Evolutionary conservation across 2,113 vertebrate species (phyloP).

Genomic region (Notothenia rossii): DNA sequence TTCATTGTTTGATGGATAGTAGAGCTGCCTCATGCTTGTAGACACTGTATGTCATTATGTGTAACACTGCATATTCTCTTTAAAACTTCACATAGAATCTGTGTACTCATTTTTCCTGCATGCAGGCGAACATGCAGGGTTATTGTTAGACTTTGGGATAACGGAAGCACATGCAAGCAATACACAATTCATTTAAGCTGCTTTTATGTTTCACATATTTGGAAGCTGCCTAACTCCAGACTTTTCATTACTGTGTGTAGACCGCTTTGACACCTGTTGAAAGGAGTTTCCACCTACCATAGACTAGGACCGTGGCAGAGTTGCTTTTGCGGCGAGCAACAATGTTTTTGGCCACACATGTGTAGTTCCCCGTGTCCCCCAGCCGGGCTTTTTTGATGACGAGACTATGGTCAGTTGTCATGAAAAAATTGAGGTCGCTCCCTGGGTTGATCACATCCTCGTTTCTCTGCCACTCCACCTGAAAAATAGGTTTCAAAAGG

Average conservation of each 20-base stretch:
- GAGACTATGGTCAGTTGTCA: slow-evolving; percentile 94
- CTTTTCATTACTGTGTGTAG: not conserved
- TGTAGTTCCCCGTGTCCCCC: slow-evolving; percentile 98
- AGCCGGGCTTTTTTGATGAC: slow-evolving; percentile 95
- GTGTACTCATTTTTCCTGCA: slow-evolving; percentile 17
- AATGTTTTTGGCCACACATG: slow-evolving; percentile 98
- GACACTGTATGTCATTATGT: slow-evolving; percentile 18
- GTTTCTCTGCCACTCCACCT: slow-evolving; percentile 98
- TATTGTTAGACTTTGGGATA: slow-evolving; percentile 35
- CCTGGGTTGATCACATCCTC: slow-evolving; percentile 93
- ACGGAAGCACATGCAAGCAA: slow-evolving; percentile 36
- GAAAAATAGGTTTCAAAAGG: slow-evolving; percentile 47
- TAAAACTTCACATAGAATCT: slow-evolving; percentile 10
- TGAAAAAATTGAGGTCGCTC: slow-evolving; percentile 92
- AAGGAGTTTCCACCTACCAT: slow-evolving; percentile 86
- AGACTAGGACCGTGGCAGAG: slow-evolving; percentile 92
- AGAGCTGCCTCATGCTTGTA: slow-evolving; percentile 27
- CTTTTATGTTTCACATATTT: slow-evolving; percentile 7
- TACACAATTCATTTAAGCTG: slow-evolving; percentile 7
- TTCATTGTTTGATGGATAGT: slow-evolving; percentile 17
- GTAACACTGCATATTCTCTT: slow-evolving; percentile 12
- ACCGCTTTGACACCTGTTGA: slow-evolving; percentile 25
- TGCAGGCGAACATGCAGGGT: slow-evolving; percentile 36
- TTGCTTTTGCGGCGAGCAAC: slow-evolving; percentile 94
- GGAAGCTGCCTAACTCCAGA: slow-evolving; percentile 12